phyloP scores from a whole-genome alignment of 1,140 invertebrate genomes.

The Drosophila saltans region DNA sequence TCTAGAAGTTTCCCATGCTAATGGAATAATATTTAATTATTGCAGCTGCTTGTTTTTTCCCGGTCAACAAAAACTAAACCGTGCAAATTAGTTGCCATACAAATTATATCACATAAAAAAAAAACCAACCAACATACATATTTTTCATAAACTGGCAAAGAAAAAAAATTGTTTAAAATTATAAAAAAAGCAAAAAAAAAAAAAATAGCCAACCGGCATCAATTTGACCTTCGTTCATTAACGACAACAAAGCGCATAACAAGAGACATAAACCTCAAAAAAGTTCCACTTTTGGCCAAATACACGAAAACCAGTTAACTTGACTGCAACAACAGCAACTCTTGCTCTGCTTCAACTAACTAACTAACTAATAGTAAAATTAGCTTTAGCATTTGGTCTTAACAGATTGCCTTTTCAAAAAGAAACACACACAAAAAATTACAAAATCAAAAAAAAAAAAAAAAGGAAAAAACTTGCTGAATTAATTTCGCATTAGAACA shows the following conservation, averaged over 20 bases:
- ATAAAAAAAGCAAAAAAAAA: conserved; percentile 13
- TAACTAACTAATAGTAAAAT: conserved; percentile 76
- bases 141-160: conserved; percentile 1
- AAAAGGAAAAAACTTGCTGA: conserved; percentile 54
- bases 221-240: conserved; percentile 77
- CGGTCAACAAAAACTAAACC: conserved; percentile 54
- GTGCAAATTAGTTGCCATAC: conserved; percentile 63
- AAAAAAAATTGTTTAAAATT: too few species aligned
- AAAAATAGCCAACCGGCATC: conserved; percentile 43
- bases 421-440: conserved; percentile 23
- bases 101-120: conserved; percentile 41
- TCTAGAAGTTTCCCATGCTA: neutral
- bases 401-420: conserved; percentile 27
- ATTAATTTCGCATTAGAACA: conserved; percentile 81
- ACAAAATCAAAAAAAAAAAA: conserved; percentile 44
- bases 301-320: conserved; percentile 69
- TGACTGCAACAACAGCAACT: conserved; percentile 38
- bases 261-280: conserved; percentile 70
- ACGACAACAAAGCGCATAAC: conserved; percentile 68
- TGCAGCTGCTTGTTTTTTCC: conserved; percentile 42
- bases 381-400: conserved; percentile 61
- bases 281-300: conserved; percentile 61
- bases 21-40: neutral
- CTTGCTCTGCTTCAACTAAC: conserved; percentile 33
- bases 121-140: neutral